phyloP scores from a whole-genome alignment of 2,888 invertebrate species.

The Hydriomena furcata region DNA sequence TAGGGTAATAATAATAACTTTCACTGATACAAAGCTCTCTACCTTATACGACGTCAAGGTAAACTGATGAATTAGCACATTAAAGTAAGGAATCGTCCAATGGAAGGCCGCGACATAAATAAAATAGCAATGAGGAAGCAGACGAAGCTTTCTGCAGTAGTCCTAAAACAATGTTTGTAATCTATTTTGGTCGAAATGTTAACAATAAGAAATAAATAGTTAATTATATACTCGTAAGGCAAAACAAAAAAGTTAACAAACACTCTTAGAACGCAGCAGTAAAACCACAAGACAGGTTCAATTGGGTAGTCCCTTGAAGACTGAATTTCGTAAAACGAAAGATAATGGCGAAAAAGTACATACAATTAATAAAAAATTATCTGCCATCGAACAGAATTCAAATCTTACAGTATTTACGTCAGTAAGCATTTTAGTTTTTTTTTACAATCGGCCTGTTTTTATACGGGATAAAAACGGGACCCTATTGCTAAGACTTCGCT shows the following conservation, averaged over 20 bases:
- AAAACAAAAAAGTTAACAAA: neutral
- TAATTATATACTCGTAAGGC: too few relatives aligned
- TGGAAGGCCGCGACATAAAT: constrained; percentile 32
- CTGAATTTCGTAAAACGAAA: too few relatives aligned
- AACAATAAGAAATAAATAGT: neutral
- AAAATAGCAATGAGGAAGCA: constrained; percentile 36
- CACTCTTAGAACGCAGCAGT: neutral
- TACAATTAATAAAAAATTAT: too few relatives aligned
- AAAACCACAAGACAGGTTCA: too few relatives aligned
- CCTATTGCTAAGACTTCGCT: too few relatives aligned
- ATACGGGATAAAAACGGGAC: too few relatives aligned
- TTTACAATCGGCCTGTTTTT: too few relatives aligned
- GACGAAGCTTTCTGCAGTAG: constrained; percentile 31
- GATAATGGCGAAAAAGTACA: too few relatives aligned
- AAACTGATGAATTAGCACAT: constrained; percentile 36
- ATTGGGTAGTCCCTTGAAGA: too few relatives aligned
- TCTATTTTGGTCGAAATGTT: constrained; percentile 38
- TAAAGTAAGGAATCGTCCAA: constrained; percentile 31
- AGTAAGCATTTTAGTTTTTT: too few relatives aligned
- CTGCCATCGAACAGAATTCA: too few relatives aligned
- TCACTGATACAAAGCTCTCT: constrained; percentile 28
- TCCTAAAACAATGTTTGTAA: constrained; percentile 41
- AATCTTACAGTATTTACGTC: too few relatives aligned
- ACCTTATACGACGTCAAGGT: constrained; percentile 29
- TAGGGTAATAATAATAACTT: constrained; percentile 29